These are phyloP conservation scores for Bombus huntii DNA, from an alignment of 1,140 invertebrate species.

Conservation along the genomic window DNA sequence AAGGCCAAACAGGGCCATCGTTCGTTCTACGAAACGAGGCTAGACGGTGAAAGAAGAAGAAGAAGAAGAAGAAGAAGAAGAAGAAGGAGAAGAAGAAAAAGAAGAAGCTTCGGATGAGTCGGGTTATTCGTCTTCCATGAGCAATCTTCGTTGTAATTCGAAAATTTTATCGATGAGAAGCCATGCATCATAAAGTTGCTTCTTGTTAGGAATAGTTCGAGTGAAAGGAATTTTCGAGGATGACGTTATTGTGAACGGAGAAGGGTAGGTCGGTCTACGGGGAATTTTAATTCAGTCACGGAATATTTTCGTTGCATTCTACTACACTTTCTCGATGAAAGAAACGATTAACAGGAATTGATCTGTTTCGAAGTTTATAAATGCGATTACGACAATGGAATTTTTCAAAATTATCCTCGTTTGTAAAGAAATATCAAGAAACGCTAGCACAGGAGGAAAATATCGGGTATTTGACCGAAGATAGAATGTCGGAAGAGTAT, in stretches of 20 bases:
- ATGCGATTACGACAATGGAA: no score
- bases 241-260: background rate
- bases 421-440: no score
- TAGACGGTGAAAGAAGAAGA: conserved; percentile 6
- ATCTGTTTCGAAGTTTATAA: no score
- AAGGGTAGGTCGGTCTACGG: background rate
- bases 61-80: background rate
- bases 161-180: background rate
- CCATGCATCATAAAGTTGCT: background rate
- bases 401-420: no score
- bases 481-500: no score
- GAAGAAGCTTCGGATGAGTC: conserved; percentile 1
- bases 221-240: conserved; percentile 2
- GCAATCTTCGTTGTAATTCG: background rate
- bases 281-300: background rate
- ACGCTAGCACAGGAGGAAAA: no score
- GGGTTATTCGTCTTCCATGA: conserved; percentile 6
- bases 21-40: conserved; percentile 31
- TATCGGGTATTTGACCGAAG: no score
- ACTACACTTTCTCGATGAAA: background rate
- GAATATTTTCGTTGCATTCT: background rate
- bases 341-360: no score
- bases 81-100: no score
- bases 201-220: background rate
- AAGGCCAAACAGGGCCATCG: conserved; percentile 58